phyloP scores from a whole-genome alignment of 2,113 vertebrate species.

The Saguinus imperator region DNA sequence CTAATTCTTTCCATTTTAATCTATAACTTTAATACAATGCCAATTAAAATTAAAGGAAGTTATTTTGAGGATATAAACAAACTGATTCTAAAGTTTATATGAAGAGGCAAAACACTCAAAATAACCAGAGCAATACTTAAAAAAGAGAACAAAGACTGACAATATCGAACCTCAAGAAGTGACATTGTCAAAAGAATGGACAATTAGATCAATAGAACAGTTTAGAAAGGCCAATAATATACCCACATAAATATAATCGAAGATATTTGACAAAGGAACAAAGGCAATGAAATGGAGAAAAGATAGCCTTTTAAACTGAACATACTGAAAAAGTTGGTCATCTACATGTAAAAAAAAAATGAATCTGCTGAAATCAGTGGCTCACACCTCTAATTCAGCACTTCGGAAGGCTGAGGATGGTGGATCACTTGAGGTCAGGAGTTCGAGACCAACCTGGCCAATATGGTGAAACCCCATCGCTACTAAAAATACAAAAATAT shows the following conservation, averaged over 20 bases:
- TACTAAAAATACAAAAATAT: no score
- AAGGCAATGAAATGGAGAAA: not conserved
- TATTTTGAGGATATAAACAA: not conserved
- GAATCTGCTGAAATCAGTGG: no score
- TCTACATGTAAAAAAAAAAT: not conserved
- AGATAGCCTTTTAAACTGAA: not conserved
- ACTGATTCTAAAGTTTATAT: not conserved
- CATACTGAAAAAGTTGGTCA: not conserved
- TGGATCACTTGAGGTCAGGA: no score
- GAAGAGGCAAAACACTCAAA: not conserved
- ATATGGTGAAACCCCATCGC: no score
- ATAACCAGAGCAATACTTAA: not conserved
- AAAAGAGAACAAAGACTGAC: not conserved
- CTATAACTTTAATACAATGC: not conserved
- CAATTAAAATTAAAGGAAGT: not conserved
- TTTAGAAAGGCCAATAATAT: not conserved
- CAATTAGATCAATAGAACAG: not conserved
- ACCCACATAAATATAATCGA: not conserved
- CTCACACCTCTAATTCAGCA: no score
- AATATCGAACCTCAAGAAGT: not conserved
- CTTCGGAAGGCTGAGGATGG: no score
- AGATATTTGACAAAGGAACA: not conserved
- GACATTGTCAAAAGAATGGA: not conserved
- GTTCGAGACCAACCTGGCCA: no score
- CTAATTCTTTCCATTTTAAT: not conserved